A percentile compares a stretch with the other conserved stretches of the same genome.
These are phyloP conservation scores for Aethina tumida DNA, from an alignment of 1,140 invertebrate genomes.

Conservation along the genomic window DNA sequence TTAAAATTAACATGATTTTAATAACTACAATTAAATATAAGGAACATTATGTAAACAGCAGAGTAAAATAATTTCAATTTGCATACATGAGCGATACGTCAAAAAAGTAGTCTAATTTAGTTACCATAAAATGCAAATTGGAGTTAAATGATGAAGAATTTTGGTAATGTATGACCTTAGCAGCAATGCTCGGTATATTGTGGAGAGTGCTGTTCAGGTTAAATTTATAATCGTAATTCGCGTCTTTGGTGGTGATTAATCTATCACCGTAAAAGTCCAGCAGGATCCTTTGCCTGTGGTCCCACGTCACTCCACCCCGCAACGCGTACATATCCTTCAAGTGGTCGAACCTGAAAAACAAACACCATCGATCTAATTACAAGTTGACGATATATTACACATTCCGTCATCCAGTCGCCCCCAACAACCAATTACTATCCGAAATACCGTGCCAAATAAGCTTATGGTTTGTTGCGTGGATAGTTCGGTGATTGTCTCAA, in stretches of 20 bases:
- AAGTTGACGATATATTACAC: no score
- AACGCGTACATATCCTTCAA: slow-evolving; percentile 30
- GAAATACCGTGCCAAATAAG: no score
- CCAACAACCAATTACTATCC: no score
- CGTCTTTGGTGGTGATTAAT: slow-evolving; percentile 29
- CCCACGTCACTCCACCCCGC: slow-evolving; percentile 44
- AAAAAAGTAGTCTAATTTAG: no score
- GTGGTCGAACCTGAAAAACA: slow-evolving; percentile 35
- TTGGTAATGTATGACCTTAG: slow-evolving; percentile 44
- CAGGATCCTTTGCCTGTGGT: slow-evolving; percentile 43
- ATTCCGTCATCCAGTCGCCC: no score
- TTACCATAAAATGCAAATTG: slow-evolving; percentile 38
- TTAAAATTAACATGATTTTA: no score
- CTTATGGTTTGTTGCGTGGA: no score
- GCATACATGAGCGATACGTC: no score
- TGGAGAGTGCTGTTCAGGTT: slow-evolving; percentile 47
- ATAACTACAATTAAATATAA: no score
- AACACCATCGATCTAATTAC: slow-evolving; percentile 1
- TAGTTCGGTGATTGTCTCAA: no score
- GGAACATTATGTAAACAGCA: no score
- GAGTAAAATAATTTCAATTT: no score
- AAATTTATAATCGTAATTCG: slow-evolving; percentile 37
- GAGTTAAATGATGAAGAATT: slow-evolving; percentile 40
- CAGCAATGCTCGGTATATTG: slow-evolving; percentile 43
- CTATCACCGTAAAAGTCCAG: slow-evolving; percentile 42